Conservation (phyloP, 2,797 vertebrate species). For the Ctenopoma multispine region DNA sequence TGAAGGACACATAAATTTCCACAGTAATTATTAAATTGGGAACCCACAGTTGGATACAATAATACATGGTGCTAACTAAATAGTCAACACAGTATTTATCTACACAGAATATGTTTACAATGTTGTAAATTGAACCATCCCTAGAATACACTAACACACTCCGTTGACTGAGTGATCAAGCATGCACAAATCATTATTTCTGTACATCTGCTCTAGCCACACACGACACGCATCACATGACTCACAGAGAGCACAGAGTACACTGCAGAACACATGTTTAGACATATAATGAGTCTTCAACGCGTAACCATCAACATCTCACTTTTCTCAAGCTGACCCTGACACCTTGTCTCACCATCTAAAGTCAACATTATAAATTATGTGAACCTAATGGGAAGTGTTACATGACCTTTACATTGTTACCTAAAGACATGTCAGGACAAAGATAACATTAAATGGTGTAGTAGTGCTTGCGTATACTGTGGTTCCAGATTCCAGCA, state of each 20-base stretch:
- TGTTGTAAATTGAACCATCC: not conserved
- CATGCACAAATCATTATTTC: not conserved
- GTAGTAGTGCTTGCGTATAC: too few species aligned
- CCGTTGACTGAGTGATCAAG: not conserved
- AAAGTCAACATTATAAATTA: not conserved
- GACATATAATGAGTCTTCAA: conserved; percentile 10
- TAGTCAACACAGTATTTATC: too few species aligned
- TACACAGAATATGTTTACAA: not conserved
- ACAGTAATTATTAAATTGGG: too few species aligned
- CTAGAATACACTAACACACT: not conserved
- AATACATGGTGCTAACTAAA: too few species aligned
- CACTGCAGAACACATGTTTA: not conserved
- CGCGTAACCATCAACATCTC: conserved; percentile 3
- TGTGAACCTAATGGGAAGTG: not conserved
- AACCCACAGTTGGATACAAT: too few species aligned
- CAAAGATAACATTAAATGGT: not conserved
- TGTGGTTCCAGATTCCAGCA: too few species aligned
- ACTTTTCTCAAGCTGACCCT: conserved; percentile 4
- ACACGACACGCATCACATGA: not conserved
- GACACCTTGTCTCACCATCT: conserved; percentile 15
- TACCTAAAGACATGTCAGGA: not conserved
- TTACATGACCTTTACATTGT: not conserved
- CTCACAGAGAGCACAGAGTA: conserved; percentile 15
- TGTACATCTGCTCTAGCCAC: too few species aligned
- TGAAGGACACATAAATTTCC: too few species aligned